Evolutionary conservation across 2,797 vertebrate genomes (phyloP), one percentile per base, ranked within the genome.

Genomic region (Novumbra hubbsi): DNA sequence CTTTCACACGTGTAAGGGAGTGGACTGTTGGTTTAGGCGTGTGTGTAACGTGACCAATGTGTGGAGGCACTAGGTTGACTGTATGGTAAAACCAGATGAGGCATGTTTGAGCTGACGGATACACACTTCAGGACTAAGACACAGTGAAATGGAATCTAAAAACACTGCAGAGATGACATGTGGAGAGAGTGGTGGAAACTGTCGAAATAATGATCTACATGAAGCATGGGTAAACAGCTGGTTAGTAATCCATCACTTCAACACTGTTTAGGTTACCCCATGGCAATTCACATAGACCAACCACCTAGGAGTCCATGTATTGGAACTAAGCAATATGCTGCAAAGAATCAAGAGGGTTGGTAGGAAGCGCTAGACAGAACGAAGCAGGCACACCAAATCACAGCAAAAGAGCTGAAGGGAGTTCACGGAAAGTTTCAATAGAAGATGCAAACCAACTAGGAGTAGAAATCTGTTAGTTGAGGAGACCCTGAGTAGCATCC

Each of bases 1-100:
- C 34, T 73, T 79, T 73, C 52, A 74, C 67, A 73, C 65, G 30
- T 48, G 71, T 69, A 57, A 15, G 3, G n/a, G 69, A 66, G 57
- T 71, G 45, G 60, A 55, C 60, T 60, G 57, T 71, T 15, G 62
- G 28, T 48, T 68, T 52, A 62, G 30, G 55, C 50, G 55, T 57
- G 55, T 57, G 21, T 38, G 34, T 38, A 38, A n/a, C 8, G 73
- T 76, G 76, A 24, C 45, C 15, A 21, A 12, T 30, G 48, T 45
- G 27, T 64, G 11, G 16, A 17, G 16, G 5, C 62, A 34, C 19
- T 6, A 32, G 24, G 19, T n/a, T 12, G 41, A 27, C 12, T 24
- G 45, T 9, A 32, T 6, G 21, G 24, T 68, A 32, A 19, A 32
- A 62, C n/a, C 38, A n/a, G 24, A 41, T 67, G 30, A 9, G 34